Base-by-base conservation (phyloP, 1,140 invertebrate genomes). In the Zaprionus capensis region DNA sequence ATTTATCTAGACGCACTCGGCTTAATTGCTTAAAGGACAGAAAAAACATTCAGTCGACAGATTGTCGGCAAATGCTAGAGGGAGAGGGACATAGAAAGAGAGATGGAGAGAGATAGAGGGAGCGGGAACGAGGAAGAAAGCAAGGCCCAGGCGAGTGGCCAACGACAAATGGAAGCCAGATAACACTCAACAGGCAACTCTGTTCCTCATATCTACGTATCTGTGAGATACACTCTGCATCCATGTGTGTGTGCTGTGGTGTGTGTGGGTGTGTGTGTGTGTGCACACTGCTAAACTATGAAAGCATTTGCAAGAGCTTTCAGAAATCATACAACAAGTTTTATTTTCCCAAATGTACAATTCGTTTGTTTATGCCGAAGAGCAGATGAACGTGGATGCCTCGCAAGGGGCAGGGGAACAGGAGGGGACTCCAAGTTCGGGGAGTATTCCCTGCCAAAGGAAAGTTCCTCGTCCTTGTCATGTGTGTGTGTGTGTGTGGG, bases 11-110 rank as follows among this genome's bases (percentile, higher is more conserved):
- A 67, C 64, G 57, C 63, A 73, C 71, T 82, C 41, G 80, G 71
- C 76, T 82, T 82, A 82, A 82, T 82, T 82, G 82, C 76, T 78
- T 31, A 71, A 57, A 68, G 63, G 17, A 38, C 26, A 38, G 14
- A 56, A 31, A 41, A 61, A 26, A 38, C 20, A 51, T 51, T 11
- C 46, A 51, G 41, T 5, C 41, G 41, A 46, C 17, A 26, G n/a
- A 67, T 15, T 24, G 12, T 2, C 4, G 24, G 24, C 2, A 41
- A 7, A 11, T 24, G 41, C 9, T 7, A 17, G 5, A 62, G 20
- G 2, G n/a, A 61, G 58, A 41, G 5, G 0, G 26, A 56, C 2
- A 36, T 15, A 20, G 26, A 17, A 17, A 17, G 28, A 1, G n/a
- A 20, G 56, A 7, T 14, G 17, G n/a, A 12, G 56, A 34, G 56